Conservation (phyloP, 2,113 vertebrate genomes). For the Psittacula cyanocephala region DNA sequence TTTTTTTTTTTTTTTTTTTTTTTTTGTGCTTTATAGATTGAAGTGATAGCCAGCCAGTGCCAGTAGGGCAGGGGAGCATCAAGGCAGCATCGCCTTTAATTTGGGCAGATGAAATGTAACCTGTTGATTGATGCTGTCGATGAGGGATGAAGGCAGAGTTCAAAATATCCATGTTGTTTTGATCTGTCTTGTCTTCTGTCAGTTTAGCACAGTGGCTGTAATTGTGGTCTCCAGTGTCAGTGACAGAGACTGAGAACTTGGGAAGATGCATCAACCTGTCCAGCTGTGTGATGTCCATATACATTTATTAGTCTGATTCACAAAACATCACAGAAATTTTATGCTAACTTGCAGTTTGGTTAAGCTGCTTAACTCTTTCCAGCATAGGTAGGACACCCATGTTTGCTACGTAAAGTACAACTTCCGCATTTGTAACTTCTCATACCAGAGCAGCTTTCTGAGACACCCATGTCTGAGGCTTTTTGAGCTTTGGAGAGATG, state of each 20-base stretch:
- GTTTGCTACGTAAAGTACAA: background rate
- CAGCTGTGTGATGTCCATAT: background rate
- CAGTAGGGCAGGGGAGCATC: background rate
- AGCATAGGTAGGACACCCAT: rapidly evolving
- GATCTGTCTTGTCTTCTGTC: background rate
- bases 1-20: background rate
- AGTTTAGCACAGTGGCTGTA: background rate
- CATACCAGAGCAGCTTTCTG: background rate
- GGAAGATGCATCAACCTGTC: background rate
- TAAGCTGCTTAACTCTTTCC: background rate
- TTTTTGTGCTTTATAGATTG: background rate
- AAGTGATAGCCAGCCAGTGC: background rate
- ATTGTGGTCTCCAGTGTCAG: background rate
- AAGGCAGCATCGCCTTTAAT: background rate
- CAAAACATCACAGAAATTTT: background rate
- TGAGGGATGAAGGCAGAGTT: background rate
- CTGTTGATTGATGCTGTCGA: background rate
- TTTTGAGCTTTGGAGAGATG: background rate
- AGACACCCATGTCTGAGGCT: background rate
- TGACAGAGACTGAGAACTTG: background rate
- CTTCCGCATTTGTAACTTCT: background rate
- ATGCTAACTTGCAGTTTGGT: background rate
- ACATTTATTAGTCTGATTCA: background rate
- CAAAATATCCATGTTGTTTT: background rate
- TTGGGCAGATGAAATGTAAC: background rate